Conservation (phyloP, 2,113 vertebrate species). For the Ondatra zibethicus region DNA sequence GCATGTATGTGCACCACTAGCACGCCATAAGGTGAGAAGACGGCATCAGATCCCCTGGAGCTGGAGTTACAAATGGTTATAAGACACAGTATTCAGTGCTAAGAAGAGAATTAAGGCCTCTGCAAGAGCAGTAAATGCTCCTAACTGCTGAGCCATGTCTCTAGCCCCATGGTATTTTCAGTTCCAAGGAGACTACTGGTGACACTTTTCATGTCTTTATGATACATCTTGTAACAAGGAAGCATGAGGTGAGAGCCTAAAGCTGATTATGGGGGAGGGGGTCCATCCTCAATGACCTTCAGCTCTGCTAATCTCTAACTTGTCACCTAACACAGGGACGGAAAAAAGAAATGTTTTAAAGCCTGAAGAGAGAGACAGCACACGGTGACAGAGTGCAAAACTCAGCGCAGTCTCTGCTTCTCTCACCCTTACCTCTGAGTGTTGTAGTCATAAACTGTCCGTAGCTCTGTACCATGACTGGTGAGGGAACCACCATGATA, state of each 20-base stretch:
- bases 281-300: not conserved
- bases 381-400: slow-evolving; percentile 18
- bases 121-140: not conserved
- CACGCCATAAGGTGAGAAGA: not conserved
- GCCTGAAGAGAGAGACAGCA: not conserved
- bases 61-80: not conserved
- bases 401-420: not conserved
- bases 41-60: not conserved
- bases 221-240: not conserved
- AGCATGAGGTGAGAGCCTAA: not conserved
- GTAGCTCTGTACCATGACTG: not conserved
- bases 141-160: not conserved
- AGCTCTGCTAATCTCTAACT: not conserved
- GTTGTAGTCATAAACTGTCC: slow-evolving; percentile 58
- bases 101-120: not conserved
- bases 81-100: not conserved
- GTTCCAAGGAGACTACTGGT: not conserved
- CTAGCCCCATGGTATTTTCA: too few species aligned
- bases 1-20: not conserved
- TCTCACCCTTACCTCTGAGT: not conserved
- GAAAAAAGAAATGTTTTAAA: not conserved
- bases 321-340: not conserved
- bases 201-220: not conserved
- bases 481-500: not conserved
- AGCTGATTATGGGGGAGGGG: not conserved